These are phyloP conservation scores for Hymenopus coronatus DNA, from an alignment of 2,888 invertebrate species.

Conservation along the genomic window DNA sequence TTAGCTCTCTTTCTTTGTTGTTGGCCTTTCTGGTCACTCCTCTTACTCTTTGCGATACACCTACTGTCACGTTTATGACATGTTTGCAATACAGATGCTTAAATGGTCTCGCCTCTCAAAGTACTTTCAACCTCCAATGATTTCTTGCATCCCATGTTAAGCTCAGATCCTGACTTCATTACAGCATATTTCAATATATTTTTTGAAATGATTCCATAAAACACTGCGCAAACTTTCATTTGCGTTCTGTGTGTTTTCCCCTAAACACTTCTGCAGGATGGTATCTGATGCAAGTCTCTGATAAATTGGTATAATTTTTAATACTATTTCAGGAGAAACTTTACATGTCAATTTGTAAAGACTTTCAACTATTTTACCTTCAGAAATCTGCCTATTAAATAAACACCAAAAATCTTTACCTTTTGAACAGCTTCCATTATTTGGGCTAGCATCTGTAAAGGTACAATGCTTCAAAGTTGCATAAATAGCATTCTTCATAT, in stretches of 20 bases:
- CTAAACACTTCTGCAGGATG: background rate
- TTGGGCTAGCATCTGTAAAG: background rate
- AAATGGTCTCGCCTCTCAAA: too few species aligned
- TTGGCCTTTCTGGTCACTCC: too few species aligned
- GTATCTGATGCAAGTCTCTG: background rate
- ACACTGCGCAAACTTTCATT: background rate
- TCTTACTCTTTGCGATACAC: too few species aligned
- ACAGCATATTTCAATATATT: too few species aligned
- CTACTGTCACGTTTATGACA: too few species aligned
- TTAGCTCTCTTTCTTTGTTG: too few species aligned
- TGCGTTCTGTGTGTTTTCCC: background rate
- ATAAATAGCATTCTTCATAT: constrained; percentile 10
- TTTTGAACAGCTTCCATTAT: background rate
- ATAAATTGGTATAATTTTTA: background rate
- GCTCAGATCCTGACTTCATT: too few species aligned
- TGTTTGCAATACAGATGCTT: too few species aligned
- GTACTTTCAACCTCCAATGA: too few species aligned
- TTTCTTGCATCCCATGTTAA: too few species aligned
- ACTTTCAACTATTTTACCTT: background rate
- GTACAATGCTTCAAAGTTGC: background rate
- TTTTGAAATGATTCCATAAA: background rate
- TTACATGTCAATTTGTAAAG: background rate
- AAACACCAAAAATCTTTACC: background rate
- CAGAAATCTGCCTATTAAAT: background rate
- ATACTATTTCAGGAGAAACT: background rate